Percentiles rank a stretch among this genome's conserved stretches.
phyloP scores from a whole-genome alignment of 1,140 invertebrate species.

The Drosophila tropicalis region DNA sequence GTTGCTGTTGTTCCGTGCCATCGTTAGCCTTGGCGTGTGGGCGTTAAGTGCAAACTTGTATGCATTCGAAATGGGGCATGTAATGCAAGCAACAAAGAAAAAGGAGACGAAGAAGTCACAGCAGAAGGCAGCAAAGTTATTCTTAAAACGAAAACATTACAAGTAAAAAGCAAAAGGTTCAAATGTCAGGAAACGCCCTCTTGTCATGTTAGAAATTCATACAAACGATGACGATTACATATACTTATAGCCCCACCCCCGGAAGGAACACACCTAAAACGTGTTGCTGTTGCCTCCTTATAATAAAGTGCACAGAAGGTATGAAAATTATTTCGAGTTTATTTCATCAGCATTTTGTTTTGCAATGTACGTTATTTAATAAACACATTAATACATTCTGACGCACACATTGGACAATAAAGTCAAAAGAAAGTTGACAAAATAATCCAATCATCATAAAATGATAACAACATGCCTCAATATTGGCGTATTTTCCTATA shows the following conservation, averaged over 20 bases:
- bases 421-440: background rate
- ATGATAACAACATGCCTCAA: background rate
- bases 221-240: no score
- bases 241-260: background rate
- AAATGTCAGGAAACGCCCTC: constrained; percentile 40
- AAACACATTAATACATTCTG: background rate
- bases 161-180: constrained; percentile 24
- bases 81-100: constrained; percentile 36
- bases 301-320: background rate
- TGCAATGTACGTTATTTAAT: background rate
- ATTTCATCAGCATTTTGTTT: background rate
- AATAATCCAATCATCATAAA: background rate
- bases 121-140: constrained; percentile 5
- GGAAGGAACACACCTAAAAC: background rate
- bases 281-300: background rate
- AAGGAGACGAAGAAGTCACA: background rate
- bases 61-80: constrained; percentile 22
- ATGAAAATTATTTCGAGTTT: background rate
- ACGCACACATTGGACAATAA: background rate
- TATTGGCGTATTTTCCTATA: background rate
- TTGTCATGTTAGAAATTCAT: background rate
- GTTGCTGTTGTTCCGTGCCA: background rate
- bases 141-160: constrained; percentile 45
- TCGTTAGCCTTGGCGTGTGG: constrained; percentile 11
- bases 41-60: constrained; percentile 39